phyloP scores from a whole-genome alignment of 1,140 invertebrate species.

The Leptestheria dahalacensis region DNA sequence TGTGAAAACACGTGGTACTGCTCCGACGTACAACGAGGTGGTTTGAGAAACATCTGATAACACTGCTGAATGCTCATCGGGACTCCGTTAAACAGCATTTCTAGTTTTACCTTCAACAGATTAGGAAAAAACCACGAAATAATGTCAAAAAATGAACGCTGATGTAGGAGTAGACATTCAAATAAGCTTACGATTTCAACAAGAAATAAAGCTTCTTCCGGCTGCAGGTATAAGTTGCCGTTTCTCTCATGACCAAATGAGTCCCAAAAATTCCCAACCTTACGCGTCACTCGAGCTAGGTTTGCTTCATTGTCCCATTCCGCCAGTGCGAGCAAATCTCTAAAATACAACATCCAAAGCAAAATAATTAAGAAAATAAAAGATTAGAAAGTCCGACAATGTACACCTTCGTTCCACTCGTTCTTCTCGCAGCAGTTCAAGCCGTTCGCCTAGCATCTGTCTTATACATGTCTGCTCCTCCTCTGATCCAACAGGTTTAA shows the following conservation, averaged over 20 bases:
- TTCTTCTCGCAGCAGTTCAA: neutral
- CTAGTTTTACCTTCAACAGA: constrained; percentile 27
- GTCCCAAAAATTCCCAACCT: constrained; percentile 38
- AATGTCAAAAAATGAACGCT: neutral
- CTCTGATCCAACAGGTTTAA: neutral
- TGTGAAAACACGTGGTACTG: constrained; percentile 45
- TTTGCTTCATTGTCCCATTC: constrained; percentile 39
- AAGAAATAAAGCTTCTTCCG: constrained; percentile 44
- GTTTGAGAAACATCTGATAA: constrained; percentile 36
- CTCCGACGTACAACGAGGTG: constrained; percentile 31
- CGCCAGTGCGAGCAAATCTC: constrained; percentile 35
- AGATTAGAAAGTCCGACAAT: neutral
- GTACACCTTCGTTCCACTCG: neutral
- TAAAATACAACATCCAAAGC: constrained; percentile 12
- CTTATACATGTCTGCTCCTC: neutral
- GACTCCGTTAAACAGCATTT: neutral
- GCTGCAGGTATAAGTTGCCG: constrained; percentile 34
- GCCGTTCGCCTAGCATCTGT: neutral
- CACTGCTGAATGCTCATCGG: constrained; percentile 35
- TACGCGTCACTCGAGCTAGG: constrained; percentile 39
- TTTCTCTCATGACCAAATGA: constrained; percentile 36
- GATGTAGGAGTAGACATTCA: neutral
- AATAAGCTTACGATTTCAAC: constrained; percentile 40
- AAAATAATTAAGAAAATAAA: neutral
- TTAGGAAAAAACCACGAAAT: too few species aligned